Base-by-base conservation (phyloP, 1,140 invertebrate species). In the Rhopalosiphum maidis region DNA sequence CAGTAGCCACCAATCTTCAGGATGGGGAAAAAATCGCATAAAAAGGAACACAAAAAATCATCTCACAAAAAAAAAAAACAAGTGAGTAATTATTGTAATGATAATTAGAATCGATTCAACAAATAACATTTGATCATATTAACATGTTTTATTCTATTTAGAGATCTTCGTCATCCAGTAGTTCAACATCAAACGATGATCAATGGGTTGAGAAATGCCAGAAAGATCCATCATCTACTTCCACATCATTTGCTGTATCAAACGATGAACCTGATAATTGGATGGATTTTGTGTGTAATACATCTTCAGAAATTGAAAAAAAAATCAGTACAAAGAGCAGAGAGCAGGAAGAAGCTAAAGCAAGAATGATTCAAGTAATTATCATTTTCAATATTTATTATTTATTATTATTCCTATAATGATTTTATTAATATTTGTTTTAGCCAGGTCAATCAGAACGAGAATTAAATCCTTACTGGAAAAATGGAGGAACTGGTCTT, bases 401-500 rank as follows among this genome's bases (percentile, higher is more conserved):
- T 43, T 82, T 77, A 1, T 68, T 68, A 30, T 68, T 60, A 11
- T 86, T 5, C 3, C 35, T 93, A 93, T 30, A 30, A 30, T 83
- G 46, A 55, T 35, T 51, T 30, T 54, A 51, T 54, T 48, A 30
- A 88, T 77, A 55, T 93, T 90, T 55, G 91, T 68, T 91, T 85
- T 83, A 98, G 96, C 97, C 97, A 77, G 97, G 97, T 6, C 97
- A 97, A 94, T 97, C 97, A 94, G 95, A 94, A 6, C 96, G 96
- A 94, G 98, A 99, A 96, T 95, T 99, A 87, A 99, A 99, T 96
- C 98, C 98, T 3, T 98, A 98, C 95, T 99, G 98, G 98, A 98
- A 98, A 96, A 96, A 97, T 95, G 98, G 97, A 93, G 98, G 98
- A 23, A 96, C 96, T 87, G 98, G 98, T 30, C 95, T 99, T 92